Evolutionary conservation across 2,797 vertebrate species (phyloP), one percentile per base, ranked within the genome.

Genomic region (Alcedo atthis): DNA sequence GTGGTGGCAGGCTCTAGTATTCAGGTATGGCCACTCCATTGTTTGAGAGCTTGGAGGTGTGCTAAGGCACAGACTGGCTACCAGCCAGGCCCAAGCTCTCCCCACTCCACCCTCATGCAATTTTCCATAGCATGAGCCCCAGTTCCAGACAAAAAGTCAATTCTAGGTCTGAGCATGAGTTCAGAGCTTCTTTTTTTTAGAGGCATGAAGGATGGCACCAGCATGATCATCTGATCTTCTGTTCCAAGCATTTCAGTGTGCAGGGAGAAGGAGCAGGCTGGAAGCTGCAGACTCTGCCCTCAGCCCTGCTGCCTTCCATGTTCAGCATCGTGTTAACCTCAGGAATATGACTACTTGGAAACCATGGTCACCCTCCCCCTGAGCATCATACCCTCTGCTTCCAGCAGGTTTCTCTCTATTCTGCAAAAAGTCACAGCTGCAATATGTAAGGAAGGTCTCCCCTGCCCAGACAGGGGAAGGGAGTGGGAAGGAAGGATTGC

Each of bases 251-350:
- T 48, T 43, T 21, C 0, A 3, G 5, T 37, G 51, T 19, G 51
- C 45, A 7, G 43, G 33, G 19, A 53, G 32, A 67, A 78, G 70
- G 25, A 14, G 1, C 1, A 4, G 25, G 49, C 84, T 42, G 87
- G 30, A 20, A 21, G 55, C 55, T 62, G 58, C 25, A 21, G 48
- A 1, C 8, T 10, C 45, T 32, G 55, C 64, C 37, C 28, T 35
- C 77, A 42, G 14, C 49, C 35, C 81, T 10, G 62, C 59, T 40
- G 33, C 33, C 48, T 57, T 20, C 30, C 3, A 0, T 16, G 14
- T 24, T 75, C 49, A 12, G 46, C 2, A 0, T n/a, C 6, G 0
- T 3, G n/a, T 7, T 26, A 10, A 13, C 28, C 76, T 15, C 11
- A 8, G 2, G 2, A 5, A 26, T 21, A 54, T 2, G 3, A 53